A percentile compares a stretch with the other conserved stretches of the same genome.
phyloP scores from a whole-genome alignment of 2,888 invertebrate genomes.

The Camptogramma bilineatum region DNA sequence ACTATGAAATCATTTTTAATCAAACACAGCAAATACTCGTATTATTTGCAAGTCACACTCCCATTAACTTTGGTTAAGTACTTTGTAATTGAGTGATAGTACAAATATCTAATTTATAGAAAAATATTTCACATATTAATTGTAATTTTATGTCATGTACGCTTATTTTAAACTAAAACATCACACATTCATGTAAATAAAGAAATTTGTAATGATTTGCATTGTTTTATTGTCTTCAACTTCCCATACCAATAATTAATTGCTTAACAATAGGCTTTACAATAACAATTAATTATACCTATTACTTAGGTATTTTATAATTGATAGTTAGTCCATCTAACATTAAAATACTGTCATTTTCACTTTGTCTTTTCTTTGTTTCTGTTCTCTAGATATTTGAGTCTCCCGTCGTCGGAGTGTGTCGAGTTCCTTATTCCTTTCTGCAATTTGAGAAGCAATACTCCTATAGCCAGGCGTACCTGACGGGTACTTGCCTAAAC shows the following conservation, averaged over 20 bases:
- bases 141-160: conserved; percentile 85
- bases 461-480: conserved; percentile 87
- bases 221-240: conserved; percentile 23
- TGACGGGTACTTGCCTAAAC: conserved; percentile 86
- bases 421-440: conserved; percentile 87
- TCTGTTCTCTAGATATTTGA: conserved; percentile 89
- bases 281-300: conserved; percentile 8
- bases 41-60: conserved; percentile 83
- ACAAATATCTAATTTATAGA: conserved; percentile 85
- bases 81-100: conserved; percentile 84
- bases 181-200: conserved; percentile 82
- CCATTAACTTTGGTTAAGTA: conserved; percentile 79
- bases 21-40: conserved; percentile 78
- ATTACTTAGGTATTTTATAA: conserved; percentile 2
- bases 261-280: conserved; percentile 1
- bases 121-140: conserved; percentile 82
- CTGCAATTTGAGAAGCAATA: conserved; percentile 85
- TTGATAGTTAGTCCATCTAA: background rate
- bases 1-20: conserved; percentile 63
- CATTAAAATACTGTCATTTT: conserved; percentile 90
- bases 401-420: conserved; percentile 86
- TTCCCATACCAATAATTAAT: conserved; percentile 5
- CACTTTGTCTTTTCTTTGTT: conserved; percentile 88
- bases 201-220: conserved; percentile 79
- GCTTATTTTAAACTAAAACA: conserved; percentile 85